phyloP scores from a whole-genome alignment of 2,797 vertebrate genomes.

The Anniella stebbinsi region DNA sequence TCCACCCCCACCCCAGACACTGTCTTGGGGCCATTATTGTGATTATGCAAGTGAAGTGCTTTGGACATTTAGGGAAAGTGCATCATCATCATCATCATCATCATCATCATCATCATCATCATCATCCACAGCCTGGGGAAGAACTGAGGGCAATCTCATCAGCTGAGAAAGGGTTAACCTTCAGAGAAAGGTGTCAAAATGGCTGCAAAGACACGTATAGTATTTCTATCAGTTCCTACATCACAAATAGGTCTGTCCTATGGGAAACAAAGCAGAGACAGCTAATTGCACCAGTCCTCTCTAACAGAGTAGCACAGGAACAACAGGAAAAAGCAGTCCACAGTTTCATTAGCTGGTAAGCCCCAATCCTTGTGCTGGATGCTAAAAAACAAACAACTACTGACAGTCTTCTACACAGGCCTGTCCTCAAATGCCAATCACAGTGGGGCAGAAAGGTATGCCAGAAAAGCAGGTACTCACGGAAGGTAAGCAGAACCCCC shows the following conservation, averaged over 20 bases:
- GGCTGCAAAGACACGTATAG: neutral
- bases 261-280: neutral
- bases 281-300: neutral
- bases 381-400: neutral
- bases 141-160: neutral
- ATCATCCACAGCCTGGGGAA: neutral
- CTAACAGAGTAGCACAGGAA: neutral
- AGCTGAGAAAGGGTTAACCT: neutral
- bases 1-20: too few relatives aligned
- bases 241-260: neutral
- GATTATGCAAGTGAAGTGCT: neutral
- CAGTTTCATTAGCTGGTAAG: neutral
- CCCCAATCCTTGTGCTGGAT: neutral
- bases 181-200: neutral
- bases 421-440: neutral
- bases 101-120: neutral
- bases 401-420: neutral
- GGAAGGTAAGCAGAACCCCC: conserved; percentile 97
- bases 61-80: neutral
- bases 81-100: neutral
- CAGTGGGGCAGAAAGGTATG: neutral
- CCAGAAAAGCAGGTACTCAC: conserved; percentile 82
- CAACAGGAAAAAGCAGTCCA: neutral
- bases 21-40: too few relatives aligned
- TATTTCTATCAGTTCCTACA: neutral